Conservation (phyloP, 1,140 invertebrate genomes). For the Drosophila lini region DNA sequence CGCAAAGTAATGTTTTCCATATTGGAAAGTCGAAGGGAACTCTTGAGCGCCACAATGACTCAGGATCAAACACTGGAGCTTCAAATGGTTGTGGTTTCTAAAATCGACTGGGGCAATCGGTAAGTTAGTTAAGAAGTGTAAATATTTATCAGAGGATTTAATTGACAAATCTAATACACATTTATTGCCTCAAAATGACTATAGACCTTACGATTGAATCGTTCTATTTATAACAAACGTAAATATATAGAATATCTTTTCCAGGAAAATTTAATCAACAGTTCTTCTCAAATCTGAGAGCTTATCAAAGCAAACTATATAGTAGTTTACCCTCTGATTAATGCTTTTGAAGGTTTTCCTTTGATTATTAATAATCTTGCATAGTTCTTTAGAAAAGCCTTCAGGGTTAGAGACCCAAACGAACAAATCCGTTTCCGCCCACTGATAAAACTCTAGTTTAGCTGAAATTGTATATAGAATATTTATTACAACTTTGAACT, state of each 20-base stretch:
- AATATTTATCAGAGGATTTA: not conserved
- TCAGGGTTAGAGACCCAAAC: not conserved
- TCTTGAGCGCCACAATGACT: conserved; percentile 94
- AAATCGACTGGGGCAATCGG: conserved; percentile 98
- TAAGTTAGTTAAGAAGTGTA: conserved; percentile 85
- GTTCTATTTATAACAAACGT: not conserved
- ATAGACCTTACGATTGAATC: no score
- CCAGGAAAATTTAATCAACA: not conserved
- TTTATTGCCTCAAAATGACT: no score
- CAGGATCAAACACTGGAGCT: conserved; percentile 94
- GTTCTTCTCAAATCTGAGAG: not conserved
- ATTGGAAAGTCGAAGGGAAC: conserved; percentile 91
- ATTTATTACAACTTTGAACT: conserved; percentile 80
- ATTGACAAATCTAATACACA: not conserved
- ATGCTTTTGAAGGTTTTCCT: not conserved
- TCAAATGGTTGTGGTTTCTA: conserved; percentile 93
- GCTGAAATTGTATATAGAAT: conserved; percentile 60
- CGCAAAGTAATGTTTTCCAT: conserved; percentile 95
- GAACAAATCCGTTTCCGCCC: not conserved
- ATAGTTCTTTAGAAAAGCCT: not conserved
- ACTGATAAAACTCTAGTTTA: conserved; percentile 1
- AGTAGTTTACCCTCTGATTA: not conserved
- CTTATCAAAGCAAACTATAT: not conserved
- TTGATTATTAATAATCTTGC: conserved; percentile 3
- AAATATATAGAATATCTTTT: not conserved